These are phyloP conservation scores for Lamprotornis superbus DNA, from an alignment of 2,113 vertebrate genomes.

Conservation along the genomic window DNA sequence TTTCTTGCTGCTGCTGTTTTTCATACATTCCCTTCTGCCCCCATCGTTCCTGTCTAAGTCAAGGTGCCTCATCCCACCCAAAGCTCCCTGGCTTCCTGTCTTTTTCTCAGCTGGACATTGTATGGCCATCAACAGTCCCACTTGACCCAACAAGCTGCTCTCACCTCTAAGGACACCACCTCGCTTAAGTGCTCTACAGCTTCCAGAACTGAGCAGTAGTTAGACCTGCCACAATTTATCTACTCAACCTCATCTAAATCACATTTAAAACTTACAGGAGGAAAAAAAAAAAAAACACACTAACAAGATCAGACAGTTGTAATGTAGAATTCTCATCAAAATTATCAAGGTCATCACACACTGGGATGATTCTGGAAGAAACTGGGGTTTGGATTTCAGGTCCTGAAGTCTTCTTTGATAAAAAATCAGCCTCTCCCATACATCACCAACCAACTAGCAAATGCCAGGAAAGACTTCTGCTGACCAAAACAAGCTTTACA, in stretches of 20 bases:
- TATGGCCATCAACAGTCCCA: not conserved
- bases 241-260: not conserved
- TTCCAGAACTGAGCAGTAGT: not conserved
- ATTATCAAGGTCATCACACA: not conserved
- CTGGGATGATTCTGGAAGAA: not conserved
- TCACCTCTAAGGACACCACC: not conserved
- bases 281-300: not conserved
- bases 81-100: not conserved
- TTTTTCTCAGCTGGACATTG: not conserved
- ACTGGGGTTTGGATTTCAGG: not conserved
- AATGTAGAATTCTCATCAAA: not conserved
- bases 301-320: not conserved
- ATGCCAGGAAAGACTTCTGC: not conserved
- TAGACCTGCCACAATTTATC: not conserved
- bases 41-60: not conserved
- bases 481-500: not conserved
- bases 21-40: too few species aligned
- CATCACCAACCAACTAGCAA: not conserved
- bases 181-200: not conserved
- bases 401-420: not conserved
- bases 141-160: not conserved
- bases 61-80: not conserved
- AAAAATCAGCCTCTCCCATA: not conserved
- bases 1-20: not conserved
- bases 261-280: not conserved